Evolutionary conservation across 92 coral and sea anemone genomes (phyloP).

Genomic region (Metridium senile): DNA sequence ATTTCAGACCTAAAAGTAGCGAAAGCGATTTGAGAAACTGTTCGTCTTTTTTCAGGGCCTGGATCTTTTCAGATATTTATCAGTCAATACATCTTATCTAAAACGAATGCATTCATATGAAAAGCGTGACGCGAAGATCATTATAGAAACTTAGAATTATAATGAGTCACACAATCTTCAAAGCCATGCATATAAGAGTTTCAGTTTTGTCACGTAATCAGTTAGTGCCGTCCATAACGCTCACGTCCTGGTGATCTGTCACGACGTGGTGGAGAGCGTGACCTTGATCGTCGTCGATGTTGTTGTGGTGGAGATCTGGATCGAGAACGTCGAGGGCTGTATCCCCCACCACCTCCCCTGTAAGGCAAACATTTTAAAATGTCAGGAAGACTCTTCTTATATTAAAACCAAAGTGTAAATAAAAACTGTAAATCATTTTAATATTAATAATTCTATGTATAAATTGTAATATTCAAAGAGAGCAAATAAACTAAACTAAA

Average conservation of each 20-base stretch:
- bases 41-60: too few species aligned
- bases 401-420: too few species aligned
- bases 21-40: too few species aligned
- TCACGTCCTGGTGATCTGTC: conserved; percentile 45
- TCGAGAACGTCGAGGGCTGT: conserved; percentile 72
- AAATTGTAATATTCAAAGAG: too few species aligned
- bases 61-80: too few species aligned
- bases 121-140: too few species aligned
- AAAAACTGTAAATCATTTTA: neutral
- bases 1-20: too few species aligned
- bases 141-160: too few species aligned
- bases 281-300: conserved; percentile 75
- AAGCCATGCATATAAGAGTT: neutral
- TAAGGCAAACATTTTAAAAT: neutral
- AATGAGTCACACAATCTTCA: too few species aligned
- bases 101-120: too few species aligned
- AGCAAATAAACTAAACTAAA: neutral
- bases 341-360: conserved; percentile 55
- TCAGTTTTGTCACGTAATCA: neutral
- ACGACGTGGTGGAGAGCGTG: conserved; percentile 80
- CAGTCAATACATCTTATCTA: too few species aligned
- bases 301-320: conserved; percentile 77
- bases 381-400: too few species aligned
- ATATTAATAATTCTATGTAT: neutral
- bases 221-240: conserved; percentile 12